Evolutionary conservation across 1,140 invertebrate genomes (phyloP), one percentile per base, ranked within the genome.

Genomic region (Sipha flava): DNA sequence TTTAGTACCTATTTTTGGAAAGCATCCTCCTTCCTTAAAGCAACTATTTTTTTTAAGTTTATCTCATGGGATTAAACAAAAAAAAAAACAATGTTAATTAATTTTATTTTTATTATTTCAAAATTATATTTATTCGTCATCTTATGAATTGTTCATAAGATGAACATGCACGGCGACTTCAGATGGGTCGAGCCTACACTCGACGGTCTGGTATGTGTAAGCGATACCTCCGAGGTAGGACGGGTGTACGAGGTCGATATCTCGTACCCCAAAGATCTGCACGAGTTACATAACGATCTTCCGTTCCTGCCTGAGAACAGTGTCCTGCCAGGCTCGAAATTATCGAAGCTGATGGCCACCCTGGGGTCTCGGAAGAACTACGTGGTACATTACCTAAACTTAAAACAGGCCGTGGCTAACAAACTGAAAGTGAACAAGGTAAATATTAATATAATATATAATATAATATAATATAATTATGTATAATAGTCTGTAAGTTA

Each of bases 341-440:
- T 79, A 7, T 34, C 3, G 18, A 86, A 86, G 81, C 80, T 86
- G 79, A 31, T 85, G 43, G 75, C 82, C 49, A 83, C 68, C 68
- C 79, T 86, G 23, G 34, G 84, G 70, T 49, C 40, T 47, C 85
- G 85, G 85, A 81, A 82, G 75, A 86, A 86, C 40, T 88, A 88
- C 84, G 82, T 86, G 54, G 84, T 88, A 62, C 88, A 88, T 84
- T 87, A 87, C 83, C 79, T 82, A 81, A 87, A 86, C 82, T 84
- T 88, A 52, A 84, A 88, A 84, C 86, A 87, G 83, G 87, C 84
- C 81, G n/a, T 88, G 40, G 64, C 84, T 72, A 45, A 84, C 80
- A 88, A 87, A 59, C 66, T 89, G 37, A 84, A 83, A 81, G 64
- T 88, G 59, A 85, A 80, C 57, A 87, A 87, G 84, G 84, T 89